Conservation (phyloP, 2,797 vertebrate genomes). For the Paramormyrops hopkinsi region DNA sequence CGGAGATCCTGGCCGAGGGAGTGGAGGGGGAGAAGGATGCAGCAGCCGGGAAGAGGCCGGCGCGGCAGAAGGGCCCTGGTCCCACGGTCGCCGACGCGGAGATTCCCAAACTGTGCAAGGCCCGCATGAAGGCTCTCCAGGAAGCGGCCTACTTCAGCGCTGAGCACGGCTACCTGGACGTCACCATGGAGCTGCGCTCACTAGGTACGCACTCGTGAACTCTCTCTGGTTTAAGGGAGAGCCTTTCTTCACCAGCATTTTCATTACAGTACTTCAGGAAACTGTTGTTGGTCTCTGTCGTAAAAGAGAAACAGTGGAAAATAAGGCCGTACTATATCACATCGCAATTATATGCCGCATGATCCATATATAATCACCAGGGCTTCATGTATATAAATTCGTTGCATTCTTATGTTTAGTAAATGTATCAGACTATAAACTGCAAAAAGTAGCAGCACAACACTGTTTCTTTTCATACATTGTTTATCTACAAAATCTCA, state of each 20-base stretch:
- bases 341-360: not conserved
- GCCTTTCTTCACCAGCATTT: not conserved
- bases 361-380: not conserved
- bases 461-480: not conserved
- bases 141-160: slow-evolving; percentile 91
- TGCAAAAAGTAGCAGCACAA: not conserved
- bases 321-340: not conserved
- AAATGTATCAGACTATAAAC: not conserved
- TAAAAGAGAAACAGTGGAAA: not conserved
- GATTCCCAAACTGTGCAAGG: slow-evolving; percentile 66
- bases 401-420: not conserved
- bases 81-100: slow-evolving; percentile 42
- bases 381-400: not conserved
- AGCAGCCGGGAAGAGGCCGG: not conserved
- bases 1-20: slow-evolving; percentile 91
- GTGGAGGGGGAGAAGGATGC: slow-evolving; percentile 63
- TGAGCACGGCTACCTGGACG: slow-evolving; percentile 86
- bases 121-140: slow-evolving; percentile 80
- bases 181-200: slow-evolving; percentile 83
- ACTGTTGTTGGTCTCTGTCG: not conserved
- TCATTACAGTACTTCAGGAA: not conserved
- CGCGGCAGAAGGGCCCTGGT: not conserved
- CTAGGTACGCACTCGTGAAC: slow-evolving; percentile 63
- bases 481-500: not conserved
- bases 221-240: not conserved